Evolutionary conservation across 2,888 invertebrate species (phyloP).

Genomic region (Mesorhabditis belari): DNA sequence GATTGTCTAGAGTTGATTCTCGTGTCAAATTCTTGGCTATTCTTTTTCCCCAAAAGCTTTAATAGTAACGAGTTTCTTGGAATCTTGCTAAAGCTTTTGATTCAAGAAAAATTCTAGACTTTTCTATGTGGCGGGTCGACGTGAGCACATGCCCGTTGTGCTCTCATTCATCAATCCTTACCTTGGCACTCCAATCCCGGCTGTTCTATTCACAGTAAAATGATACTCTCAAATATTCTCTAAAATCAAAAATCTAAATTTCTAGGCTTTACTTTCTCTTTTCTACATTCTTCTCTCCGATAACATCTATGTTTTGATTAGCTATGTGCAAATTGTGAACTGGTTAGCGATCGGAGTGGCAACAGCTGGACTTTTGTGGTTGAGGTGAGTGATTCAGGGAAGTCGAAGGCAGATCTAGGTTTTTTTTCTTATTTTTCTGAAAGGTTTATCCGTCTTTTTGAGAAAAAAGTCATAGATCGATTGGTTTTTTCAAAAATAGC

Average conservation of each 20-base stretch:
- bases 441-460: neutral
- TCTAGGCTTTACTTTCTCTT: slow-evolving; percentile 80
- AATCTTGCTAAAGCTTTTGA: too few species aligned
- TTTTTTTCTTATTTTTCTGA: too few species aligned
- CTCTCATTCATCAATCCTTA: slow-evolving; percentile 57
- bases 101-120: slow-evolving; percentile 48
- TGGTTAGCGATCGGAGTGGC: slow-evolving; percentile 83
- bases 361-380: slow-evolving; percentile 83
- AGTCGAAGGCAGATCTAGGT: too few species aligned
- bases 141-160: slow-evolving; percentile 57
- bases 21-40: too few species aligned
- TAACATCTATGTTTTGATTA: slow-evolving; percentile 87
- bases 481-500: too few species aligned
- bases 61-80: too few species aligned
- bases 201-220: slow-evolving; percentile 57
- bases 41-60: too few species aligned
- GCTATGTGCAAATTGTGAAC: slow-evolving; percentile 71
- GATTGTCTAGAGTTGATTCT: too few species aligned
- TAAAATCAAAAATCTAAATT: slow-evolving; percentile 18
- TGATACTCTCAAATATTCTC: neutral
- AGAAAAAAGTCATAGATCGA: neutral
- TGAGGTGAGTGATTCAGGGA: slow-evolving; percentile 79
- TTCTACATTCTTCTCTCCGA: slow-evolving; percentile 80
- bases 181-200: slow-evolving; percentile 57
- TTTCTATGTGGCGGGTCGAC: slow-evolving; percentile 58